These are phyloP conservation scores for Drosophila anomalata DNA, from an alignment of 2,888 invertebrate genomes.

Conservation along the genomic window DNA sequence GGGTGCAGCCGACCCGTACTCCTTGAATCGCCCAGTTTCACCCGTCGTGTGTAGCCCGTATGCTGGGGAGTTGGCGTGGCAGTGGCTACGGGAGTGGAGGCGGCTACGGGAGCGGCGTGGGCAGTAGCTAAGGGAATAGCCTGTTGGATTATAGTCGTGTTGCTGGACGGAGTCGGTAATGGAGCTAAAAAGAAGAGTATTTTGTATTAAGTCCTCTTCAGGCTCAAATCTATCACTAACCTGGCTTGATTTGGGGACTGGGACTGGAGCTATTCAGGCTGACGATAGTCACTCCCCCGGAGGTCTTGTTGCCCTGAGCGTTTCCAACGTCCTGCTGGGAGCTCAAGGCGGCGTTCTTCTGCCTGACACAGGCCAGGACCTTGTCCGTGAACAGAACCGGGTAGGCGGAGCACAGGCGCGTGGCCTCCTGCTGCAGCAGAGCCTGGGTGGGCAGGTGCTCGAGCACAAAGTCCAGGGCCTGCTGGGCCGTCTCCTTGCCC, in stretches of 20 bases:
- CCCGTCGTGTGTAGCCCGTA: constrained; percentile 86
- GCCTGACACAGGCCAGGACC: constrained; percentile 89
- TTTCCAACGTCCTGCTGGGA: constrained; percentile 85
- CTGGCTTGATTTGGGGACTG: constrained; percentile 77
- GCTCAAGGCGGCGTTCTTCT: constrained; percentile 86
- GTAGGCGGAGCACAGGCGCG: constrained; percentile 91
- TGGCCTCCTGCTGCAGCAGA: constrained; percentile 91
- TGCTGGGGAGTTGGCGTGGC: constrained; percentile 82
- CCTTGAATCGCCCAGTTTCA: constrained; percentile 89
- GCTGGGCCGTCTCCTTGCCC: constrained; percentile 91
- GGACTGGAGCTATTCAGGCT: constrained; percentile 86
- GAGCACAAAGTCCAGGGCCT: constrained; percentile 92
- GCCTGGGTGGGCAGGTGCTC: constrained; percentile 90
- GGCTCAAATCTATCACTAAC: constrained; percentile 45
- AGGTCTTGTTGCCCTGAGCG: constrained; percentile 87
- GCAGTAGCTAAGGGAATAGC: constrained; percentile 28
- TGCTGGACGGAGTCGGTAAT: constrained; percentile 40
- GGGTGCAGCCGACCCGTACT: constrained; percentile 89
- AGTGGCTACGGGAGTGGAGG: constrained; percentile 51
- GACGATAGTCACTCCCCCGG: constrained; percentile 91
- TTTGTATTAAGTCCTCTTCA: not conserved
- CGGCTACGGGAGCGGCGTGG: constrained; percentile 47
- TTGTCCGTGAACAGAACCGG: constrained; percentile 92
- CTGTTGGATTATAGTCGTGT: constrained; percentile 41
- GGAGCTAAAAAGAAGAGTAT: constrained; percentile 13